Conservation (phyloP, 2,888 invertebrate species). For the Ophioninae sp. region DNA sequence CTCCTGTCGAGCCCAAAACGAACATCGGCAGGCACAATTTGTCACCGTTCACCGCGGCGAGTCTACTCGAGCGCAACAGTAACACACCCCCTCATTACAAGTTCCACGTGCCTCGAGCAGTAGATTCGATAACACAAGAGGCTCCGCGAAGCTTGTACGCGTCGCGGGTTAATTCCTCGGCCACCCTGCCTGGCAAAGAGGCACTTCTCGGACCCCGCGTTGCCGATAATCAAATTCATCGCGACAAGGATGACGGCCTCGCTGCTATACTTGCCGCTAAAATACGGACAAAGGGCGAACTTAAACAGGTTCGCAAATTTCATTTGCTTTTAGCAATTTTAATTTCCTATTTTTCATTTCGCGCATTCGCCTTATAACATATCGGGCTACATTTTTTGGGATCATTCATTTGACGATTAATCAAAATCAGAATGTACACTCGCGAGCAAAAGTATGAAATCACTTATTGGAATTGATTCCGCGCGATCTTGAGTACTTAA, state of each 20-base stretch:
- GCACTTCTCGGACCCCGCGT: conserved; percentile 75
- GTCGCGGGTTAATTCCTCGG: conserved; percentile 76
- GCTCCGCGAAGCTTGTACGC: conserved; percentile 75
- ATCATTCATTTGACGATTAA: too few relatives aligned
- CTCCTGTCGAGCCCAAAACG: conserved; percentile 80
- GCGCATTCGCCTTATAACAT: too few relatives aligned
- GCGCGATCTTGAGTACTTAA: too few relatives aligned
- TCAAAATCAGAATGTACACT: too few relatives aligned
- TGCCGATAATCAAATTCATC: conserved; percentile 76
- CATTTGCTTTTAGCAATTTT: background rate
- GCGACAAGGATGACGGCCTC: conserved; percentile 82
- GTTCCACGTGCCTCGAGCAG: conserved; percentile 86
- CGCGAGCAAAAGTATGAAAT: too few relatives aligned
- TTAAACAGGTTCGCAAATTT: conserved; percentile 82
- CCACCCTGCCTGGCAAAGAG: conserved; percentile 76
- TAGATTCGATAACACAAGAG: conserved; percentile 84
- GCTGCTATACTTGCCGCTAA: conserved; percentile 86
- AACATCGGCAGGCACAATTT: conserved; percentile 82
- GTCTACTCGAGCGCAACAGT: conserved; percentile 81
- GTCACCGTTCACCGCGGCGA: conserved; percentile 83
- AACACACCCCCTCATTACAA: conserved; percentile 83
- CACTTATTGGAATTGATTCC: too few relatives aligned
- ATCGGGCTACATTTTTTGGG: too few relatives aligned
- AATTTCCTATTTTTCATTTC: background rate
- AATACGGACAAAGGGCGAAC: conserved; percentile 93